These are phyloP conservation scores for Acronicta psi DNA, from an alignment of 2,888 invertebrate species.

Conservation along the genomic window DNA sequence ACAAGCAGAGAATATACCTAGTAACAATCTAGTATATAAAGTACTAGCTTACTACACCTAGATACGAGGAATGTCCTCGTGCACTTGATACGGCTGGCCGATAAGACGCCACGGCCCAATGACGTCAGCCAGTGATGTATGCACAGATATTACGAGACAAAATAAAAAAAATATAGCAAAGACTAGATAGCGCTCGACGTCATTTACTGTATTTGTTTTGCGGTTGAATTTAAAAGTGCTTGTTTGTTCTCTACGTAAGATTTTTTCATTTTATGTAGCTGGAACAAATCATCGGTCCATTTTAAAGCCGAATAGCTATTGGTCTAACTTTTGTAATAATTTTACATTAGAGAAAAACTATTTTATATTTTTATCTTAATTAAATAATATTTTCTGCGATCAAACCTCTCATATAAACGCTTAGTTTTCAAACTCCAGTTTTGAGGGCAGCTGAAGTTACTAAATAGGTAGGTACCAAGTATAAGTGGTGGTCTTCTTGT, in stretches of 20 bases:
- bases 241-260: slow-evolving; percentile 21
- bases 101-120: slow-evolving; percentile 39
- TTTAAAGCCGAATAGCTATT: too few species aligned
- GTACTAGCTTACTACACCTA: neutral
- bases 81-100: slow-evolving; percentile 46
- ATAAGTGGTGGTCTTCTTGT: too few species aligned
- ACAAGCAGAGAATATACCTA: neutral
- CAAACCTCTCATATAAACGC: too few species aligned
- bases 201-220: slow-evolving; percentile 39
- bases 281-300: too few species aligned
- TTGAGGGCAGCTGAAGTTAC: too few species aligned
- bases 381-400: too few species aligned
- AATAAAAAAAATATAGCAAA: slow-evolving; percentile 33
- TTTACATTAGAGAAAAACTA: too few species aligned
- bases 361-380: too few species aligned
- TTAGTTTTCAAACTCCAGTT: too few species aligned
- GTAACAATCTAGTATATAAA: slow-evolving; percentile 14
- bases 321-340: too few species aligned
- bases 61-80: slow-evolving; percentile 37
- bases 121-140: slow-evolving; percentile 43
- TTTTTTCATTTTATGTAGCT: slow-evolving; percentile 27
- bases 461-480: too few species aligned
- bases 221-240: slow-evolving; percentile 23
- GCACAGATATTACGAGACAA: slow-evolving; percentile 33
- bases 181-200: slow-evolving; percentile 25